These are phyloP conservation scores for Neogobius melanostomus DNA, from an alignment of 2,113 vertebrate species.

Conservation along the genomic window DNA sequence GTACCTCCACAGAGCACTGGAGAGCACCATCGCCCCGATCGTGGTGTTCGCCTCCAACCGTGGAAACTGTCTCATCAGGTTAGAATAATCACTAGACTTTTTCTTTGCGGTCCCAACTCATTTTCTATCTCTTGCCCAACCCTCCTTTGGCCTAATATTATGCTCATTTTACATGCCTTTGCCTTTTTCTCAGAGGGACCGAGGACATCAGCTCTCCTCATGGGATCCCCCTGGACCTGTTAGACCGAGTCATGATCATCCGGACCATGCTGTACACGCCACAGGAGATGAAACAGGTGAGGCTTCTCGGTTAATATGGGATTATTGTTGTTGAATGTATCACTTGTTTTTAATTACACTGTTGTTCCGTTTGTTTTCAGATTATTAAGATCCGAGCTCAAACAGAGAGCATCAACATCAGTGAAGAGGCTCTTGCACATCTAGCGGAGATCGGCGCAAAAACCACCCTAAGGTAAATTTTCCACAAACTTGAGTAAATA, in stretches of 20 bases:
- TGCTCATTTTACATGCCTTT: background rate
- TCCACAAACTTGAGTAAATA: background rate
- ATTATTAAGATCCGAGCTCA: constrained; percentile 98
- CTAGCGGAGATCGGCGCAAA: constrained; percentile 95
- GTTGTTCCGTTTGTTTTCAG: constrained; percentile 63
- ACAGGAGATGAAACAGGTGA: constrained; percentile 97
- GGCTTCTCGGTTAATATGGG: constrained; percentile 3
- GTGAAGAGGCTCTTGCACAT: constrained; percentile 90
- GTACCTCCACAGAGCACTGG: constrained; percentile 92
- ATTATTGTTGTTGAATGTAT: background rate
- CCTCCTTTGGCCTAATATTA: too few relatives aligned
- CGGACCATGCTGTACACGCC: constrained; percentile 95
- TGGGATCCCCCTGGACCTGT: constrained; percentile 91
- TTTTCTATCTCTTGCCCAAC: too few relatives aligned
- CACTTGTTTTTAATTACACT: background rate
- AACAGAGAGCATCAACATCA: constrained; percentile 92
- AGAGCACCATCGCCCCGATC: constrained; percentile 94
- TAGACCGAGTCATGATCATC: constrained; percentile 97
- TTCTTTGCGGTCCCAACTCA: too few relatives aligned
- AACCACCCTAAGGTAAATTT: constrained; percentile 89
- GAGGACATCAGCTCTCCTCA: constrained; percentile 94
- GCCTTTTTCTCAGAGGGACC: constrained; percentile 81
- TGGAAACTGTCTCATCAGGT: constrained; percentile 96
- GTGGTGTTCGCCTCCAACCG: constrained; percentile 97
- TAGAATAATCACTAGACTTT: background rate